Evolutionary conservation across 2,888 invertebrate species (phyloP), one percentile per base, ranked within the genome.

Genomic region (Magallana nippona): DNA sequence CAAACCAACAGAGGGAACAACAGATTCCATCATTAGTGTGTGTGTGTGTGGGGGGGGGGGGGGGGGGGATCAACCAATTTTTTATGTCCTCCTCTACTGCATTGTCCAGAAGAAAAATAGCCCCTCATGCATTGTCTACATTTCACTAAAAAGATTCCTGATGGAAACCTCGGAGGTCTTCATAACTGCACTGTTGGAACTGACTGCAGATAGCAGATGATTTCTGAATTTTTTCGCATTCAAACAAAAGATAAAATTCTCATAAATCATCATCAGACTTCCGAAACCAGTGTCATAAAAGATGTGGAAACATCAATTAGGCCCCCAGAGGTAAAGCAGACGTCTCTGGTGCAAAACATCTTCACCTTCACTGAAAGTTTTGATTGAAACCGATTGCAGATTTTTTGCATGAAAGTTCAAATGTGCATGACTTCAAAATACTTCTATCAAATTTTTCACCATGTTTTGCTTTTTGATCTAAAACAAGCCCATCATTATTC

Each of bases 241-340:
- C 71, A 71, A 71, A 71, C 71, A 71, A 71, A 63, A 71, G 71
- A 71, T 71, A 71, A 71, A 71, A 71, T 71, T 71, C 71, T 71
- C 71, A 27, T 71, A 71, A 71, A 71, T 71, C 71, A 71, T 71
- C 71, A 27, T 71, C 71, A 71, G 32, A 71, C 71, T 71, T 71
- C 71, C 32, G 27, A 71, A 71, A 71, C 1, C 15, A 71, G 13
- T 71, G 71, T 71, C 71, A 71, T 71, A 71, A 71, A 60, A 71
- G 71, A 71, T 71, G 27, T 71, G 27, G 71, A 71, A 71, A 22
- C 71, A 71, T 71, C 71, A 71, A 71, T 71, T 71, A 71, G 71
- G 71, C 71, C 60, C 8, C 10, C 3, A 71, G 71, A 71, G 71
- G 22, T 71, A 71, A 71, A 71, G 71, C 71, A 71, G 71, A 71